Percentiles rank a stretch among this genome's conserved stretches.
Conservation (phyloP, 2,888 invertebrate genomes). For the Anarsia innoxiella region DNA sequence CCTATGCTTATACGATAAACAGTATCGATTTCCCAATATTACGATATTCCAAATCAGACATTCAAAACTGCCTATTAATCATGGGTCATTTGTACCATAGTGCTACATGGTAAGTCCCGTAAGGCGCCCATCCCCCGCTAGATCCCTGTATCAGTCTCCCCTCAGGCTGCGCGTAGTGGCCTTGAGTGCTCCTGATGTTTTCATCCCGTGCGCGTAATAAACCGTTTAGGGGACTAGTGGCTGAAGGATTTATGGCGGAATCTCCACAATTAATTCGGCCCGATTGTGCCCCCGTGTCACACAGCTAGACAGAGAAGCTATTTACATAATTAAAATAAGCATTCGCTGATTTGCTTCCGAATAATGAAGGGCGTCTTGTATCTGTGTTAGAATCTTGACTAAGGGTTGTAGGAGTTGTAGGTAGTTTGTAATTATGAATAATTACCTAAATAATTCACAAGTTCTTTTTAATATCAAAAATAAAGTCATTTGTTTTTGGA, state of each 20-base stretch:
- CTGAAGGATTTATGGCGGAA: constrained; percentile 66
- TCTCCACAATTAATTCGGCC: constrained; percentile 65
- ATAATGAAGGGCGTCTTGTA: constrained; percentile 2
- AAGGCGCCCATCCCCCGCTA: constrained; percentile 12
- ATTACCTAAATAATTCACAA: no score
- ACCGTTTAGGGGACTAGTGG: constrained; percentile 62
- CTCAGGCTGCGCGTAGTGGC: constrained; percentile 53
- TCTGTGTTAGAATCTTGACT: not conserved
- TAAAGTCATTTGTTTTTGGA: no score
- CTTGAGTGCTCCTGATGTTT: constrained; percentile 70
- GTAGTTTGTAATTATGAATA: no score
- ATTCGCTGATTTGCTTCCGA: constrained; percentile 7
- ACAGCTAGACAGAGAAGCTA: no score
- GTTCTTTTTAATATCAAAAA: no score
- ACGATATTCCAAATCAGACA: no score
- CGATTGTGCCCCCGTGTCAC: constrained; percentile 44
- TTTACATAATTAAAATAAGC: constrained; percentile 32
- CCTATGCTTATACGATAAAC: no score
- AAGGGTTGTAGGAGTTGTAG: no score
- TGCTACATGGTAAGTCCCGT: no score
- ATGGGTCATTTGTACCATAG: no score
- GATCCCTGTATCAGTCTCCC: constrained; percentile 22
- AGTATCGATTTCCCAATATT: no score
- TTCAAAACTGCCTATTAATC: no score
- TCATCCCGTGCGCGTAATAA: constrained; percentile 71